phyloP scores from a whole-genome alignment of 2,113 vertebrate genomes.

The Mobula birostris region DNA sequence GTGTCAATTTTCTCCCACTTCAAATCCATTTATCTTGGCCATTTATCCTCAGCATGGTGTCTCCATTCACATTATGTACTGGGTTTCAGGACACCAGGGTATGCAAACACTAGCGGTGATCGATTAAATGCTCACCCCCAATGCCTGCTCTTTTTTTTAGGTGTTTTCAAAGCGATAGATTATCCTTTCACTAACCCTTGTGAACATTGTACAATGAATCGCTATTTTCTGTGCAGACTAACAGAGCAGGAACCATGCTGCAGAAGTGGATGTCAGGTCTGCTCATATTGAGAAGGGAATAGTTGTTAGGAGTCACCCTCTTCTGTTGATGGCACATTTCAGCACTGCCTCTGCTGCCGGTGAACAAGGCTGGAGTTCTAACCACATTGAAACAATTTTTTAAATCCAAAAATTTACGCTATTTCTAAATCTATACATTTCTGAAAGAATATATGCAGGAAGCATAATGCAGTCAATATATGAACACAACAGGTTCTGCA shows the following conservation, averaged over 20 bases:
- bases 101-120: not conserved
- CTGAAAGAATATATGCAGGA: no score
- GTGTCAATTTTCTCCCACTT: not conserved
- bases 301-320: not conserved
- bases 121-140: not conserved
- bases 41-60: not conserved
- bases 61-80: not conserved
- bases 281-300: not conserved
- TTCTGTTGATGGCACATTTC: not conserved
- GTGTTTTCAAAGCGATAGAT: no score
- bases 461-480: no score
- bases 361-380: not conserved
- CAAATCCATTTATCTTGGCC: conserved; percentile 7
- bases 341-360: not conserved
- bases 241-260: not conserved
- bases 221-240: not conserved
- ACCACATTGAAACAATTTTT: no score
- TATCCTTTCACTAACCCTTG: not conserved
- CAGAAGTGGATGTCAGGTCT: not conserved
- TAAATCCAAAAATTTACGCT: no score
- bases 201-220: not conserved
- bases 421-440: no score
- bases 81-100: not conserved
- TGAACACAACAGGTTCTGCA: no score
- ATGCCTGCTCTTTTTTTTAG: not conserved